A percentile compares a stretch with the other conserved stretches of the same genome.
These are phyloP conservation scores for Aphelocoma californica DNA, from an alignment of 2,797 vertebrate genomes.

Conservation along the genomic window DNA sequence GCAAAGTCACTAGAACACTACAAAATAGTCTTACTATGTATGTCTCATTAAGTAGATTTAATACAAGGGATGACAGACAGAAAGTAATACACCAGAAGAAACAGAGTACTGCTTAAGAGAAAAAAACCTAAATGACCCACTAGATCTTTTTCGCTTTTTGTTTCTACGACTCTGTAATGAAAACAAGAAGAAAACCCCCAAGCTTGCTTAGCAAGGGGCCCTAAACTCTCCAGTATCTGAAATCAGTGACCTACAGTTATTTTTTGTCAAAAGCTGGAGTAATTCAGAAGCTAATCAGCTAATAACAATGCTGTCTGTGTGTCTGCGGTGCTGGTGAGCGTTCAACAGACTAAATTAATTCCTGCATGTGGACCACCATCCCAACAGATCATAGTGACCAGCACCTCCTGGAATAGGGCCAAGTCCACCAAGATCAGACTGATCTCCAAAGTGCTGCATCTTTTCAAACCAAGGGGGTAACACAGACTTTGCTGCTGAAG, in stretches of 20 bases:
- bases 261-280: neutral
- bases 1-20: neutral
- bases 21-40: neutral
- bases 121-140: neutral
- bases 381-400: neutral
- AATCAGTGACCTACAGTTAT: neutral
- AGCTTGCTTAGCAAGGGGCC: neutral
- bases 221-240: neutral
- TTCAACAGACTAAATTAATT: neutral
- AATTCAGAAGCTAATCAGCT: neutral
- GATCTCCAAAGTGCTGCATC: neutral
- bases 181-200: neutral
- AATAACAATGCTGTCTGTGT: neutral
- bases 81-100: neutral
- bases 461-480: neutral
- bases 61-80: neutral
- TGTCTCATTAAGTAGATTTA: neutral
- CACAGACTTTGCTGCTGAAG: fast-evolving
- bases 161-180: neutral
- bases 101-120: neutral
- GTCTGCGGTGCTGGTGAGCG: neutral
- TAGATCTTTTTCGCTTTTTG: neutral
- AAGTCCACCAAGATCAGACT: neutral
- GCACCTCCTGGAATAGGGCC: neutral
- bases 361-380: neutral